Base-by-base conservation (phyloP, 1,140 invertebrate genomes). In the Drosophila rhopaloa region DNA sequence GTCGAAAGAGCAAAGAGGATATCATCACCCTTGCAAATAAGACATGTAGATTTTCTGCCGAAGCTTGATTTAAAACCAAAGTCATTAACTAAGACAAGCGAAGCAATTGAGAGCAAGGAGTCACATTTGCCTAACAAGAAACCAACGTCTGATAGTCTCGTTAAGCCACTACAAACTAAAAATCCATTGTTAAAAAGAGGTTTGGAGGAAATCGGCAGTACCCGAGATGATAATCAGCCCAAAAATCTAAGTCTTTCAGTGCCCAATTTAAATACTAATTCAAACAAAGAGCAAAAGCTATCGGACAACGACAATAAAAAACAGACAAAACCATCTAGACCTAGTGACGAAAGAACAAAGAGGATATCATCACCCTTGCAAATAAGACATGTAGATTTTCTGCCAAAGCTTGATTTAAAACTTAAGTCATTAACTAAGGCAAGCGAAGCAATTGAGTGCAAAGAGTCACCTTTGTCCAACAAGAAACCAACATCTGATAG, bases 41-140 rank as follows among this genome's bases (percentile, higher is more conserved):
- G n/a, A 11, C 41, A 60, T 10, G 27, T 84, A 4, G 51, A 86
- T 5, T 38, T 65, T 19, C 24, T 86, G n/a, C 78, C 78, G 5
- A 13, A 4, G 1, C n/a, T 74, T 4, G 19, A 47, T n/a, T 3
- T n/a, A 8, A 3, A 5, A n/a, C 46, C 46, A 8, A 24, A n/a
- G 13, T 2, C 43, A 5, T 11, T 16, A 46, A 19, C 5, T 19
- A 46, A 19, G 1, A 0, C 43, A 5, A 11, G 11, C 1, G 1
- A 46, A 11, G 1, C 13, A 6, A 38, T 38, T 24, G 24, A 24
- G 24, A 3, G 24, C 24, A 24, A 24, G 24, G 24, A 24, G 24
- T 24, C 24, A 24, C 24, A 2, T 24, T 24, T 24, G 41, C 6
- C n/a, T 0, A 43, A 43, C 8, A 7, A 43, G 8, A 43, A 43